Base-by-base conservation (phyloP, 2,797 vertebrate species). In the Valencia hispanica region DNA sequence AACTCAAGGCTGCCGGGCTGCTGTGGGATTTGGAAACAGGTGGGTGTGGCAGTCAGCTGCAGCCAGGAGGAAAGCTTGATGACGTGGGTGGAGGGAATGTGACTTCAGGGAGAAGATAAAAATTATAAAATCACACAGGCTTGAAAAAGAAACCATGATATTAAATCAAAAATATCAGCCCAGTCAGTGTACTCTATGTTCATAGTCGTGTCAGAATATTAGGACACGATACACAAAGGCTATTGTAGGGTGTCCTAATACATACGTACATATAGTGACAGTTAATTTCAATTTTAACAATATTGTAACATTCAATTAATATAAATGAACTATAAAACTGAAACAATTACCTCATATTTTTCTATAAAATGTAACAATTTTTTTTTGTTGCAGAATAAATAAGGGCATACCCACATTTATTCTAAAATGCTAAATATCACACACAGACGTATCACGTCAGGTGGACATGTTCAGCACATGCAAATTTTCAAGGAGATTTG, bases 101-200 rank as follows among this genome's bases (percentile, higher is more conserved):
- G 76, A 72, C 57, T 32, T 20, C 39, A 68, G 32, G 68, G 27
- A 9, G 0, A 39, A 39, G 51, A 41, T 68, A 45, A 63, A 53
- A 27, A 73, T 14, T 43, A 25, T 43, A 55, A 69, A 72, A 75
- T 65, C 72, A 59, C 39, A 39, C 48, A 5, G 22, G 15, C 34
- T 51, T 71, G 39, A 18, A 39, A 50, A 36, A 15, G 34, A 39
- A 71, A 55, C 34, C 4, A 17, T 22, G 50, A 39, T n/a, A 6
- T 25, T 25, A 41, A 73, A 25, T 61, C 18, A 41, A 25, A 63
- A 32, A 86, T 86, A 73, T 85, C 77, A 50, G 18, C 84, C 80
- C 74, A 50, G 72, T 86, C 84, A 87, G 76, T 81, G 70, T 77
- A 82, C 43, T 77, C 80, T 87, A 72, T 81, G 75, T 81, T 65